These are phyloP conservation scores for Zelostemma sp. DNA, from an alignment of 1,140 invertebrate genomes.

Conservation along the genomic window DNA sequence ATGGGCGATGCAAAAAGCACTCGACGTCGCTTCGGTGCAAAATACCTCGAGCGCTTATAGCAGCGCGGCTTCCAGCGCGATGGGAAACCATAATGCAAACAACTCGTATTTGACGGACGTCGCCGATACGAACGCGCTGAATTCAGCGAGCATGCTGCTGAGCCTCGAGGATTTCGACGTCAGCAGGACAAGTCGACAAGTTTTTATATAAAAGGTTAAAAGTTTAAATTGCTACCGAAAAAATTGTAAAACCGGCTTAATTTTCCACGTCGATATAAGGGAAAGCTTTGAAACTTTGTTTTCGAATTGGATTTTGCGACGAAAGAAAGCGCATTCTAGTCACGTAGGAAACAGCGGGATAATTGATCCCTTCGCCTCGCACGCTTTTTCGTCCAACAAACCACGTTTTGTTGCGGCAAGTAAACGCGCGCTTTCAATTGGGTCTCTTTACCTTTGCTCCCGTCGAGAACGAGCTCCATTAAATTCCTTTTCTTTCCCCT, in stretches of 20 bases:
- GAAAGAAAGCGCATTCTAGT: neutral
- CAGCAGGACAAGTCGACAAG: conserved; percentile 66
- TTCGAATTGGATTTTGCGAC: neutral
- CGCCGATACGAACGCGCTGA: conserved; percentile 54
- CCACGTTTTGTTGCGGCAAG: neutral
- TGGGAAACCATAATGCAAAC: conserved; percentile 65
- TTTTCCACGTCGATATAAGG: no score
- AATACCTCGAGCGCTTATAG: conserved; percentile 68
- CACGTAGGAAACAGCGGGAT: neutral
- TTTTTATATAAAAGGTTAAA: conserved; percentile 60
- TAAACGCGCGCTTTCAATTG: conserved; percentile 24
- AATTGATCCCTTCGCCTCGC: neutral
- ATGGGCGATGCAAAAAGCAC: conserved; percentile 62
- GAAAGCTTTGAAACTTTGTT: no score
- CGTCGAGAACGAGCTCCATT: conserved; percentile 14
- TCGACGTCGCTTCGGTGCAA: conserved; percentile 62
- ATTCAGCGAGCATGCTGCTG: conserved; percentile 65
- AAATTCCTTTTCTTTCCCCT: conserved; percentile 19
- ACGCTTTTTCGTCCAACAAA: no score
- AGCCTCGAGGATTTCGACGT: conserved; percentile 67
- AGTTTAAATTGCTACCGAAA: no score
- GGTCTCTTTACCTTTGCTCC: conserved; percentile 9
- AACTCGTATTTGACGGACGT: conserved; percentile 60
- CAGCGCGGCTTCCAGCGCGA: conserved; percentile 66
- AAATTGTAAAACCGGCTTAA: no score